Evolutionary conservation across 1,140 invertebrate species (phyloP).

Genomic region (Zaprionus vittiger): DNA sequence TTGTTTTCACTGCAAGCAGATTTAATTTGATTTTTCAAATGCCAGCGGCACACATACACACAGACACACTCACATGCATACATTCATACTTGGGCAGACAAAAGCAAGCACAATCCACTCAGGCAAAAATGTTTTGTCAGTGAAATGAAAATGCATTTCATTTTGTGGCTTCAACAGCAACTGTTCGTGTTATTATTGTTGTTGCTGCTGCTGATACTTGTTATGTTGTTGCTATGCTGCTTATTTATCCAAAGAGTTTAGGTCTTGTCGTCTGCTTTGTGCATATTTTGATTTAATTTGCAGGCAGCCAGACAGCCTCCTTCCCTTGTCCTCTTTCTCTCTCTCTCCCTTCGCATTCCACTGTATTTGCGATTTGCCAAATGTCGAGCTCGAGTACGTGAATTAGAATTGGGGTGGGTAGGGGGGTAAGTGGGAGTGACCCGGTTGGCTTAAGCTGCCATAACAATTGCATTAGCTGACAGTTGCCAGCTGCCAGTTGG

Average conservation of each 20-base stretch:
- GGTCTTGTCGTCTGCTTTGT: slow-evolving; percentile 53
- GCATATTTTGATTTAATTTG: slow-evolving; percentile 78
- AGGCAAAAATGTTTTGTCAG: slow-evolving; percentile 32
- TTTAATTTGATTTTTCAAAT: slow-evolving; percentile 70
- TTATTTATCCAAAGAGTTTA: slow-evolving; percentile 58
- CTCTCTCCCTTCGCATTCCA: slow-evolving; percentile 17
- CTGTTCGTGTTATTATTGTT: not conserved
- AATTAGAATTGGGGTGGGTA: not conserved
- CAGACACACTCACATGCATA: slow-evolving; percentile 10
- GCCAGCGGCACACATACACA: slow-evolving; percentile 23
- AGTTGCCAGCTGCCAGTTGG: slow-evolving; percentile 53
- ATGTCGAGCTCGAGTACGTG: slow-evolving; percentile 30
- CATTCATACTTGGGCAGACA: not conserved
- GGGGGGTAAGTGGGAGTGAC: not conserved
- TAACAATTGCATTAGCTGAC: slow-evolving; percentile 66
- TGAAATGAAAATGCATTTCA: slow-evolving; percentile 53
- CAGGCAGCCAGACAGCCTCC: slow-evolving; percentile 12
- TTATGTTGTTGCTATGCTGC: slow-evolving; percentile 29
- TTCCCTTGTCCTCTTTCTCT: not conserved
- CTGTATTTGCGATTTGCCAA: slow-evolving; percentile 59
- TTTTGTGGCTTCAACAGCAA: slow-evolving; percentile 49
- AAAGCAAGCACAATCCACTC: slow-evolving; percentile 37
- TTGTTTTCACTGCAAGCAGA: slow-evolving; percentile 51
- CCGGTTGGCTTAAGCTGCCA: slow-evolving; percentile 59
- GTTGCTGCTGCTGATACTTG: not conserved